Evolutionary conservation across 1,140 invertebrate genomes (phyloP).

Genomic region (Calephelis virginiensis): DNA sequence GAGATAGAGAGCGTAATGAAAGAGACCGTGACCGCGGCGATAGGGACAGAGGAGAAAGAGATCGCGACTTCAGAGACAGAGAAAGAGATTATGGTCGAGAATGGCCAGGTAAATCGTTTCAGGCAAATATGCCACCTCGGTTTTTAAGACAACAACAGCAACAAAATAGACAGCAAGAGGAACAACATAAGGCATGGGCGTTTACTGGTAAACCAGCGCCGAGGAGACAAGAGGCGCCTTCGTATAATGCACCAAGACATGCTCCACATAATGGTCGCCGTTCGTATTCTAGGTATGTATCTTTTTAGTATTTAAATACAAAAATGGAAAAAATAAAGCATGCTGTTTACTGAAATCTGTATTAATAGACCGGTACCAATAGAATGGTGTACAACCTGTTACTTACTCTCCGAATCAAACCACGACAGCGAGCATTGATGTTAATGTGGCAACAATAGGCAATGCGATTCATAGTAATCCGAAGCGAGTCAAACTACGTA

Average conservation of each 20-base stretch:
- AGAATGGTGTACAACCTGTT: too few species aligned
- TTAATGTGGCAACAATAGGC: too few species aligned
- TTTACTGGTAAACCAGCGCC: constrained; percentile 65
- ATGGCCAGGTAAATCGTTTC: constrained; percentile 82
- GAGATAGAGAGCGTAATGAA: constrained; percentile 68
- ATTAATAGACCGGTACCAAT: too few species aligned
- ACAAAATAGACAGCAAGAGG: constrained; percentile 71
- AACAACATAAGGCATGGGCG: constrained; percentile 62
- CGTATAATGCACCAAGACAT: constrained; percentile 62
- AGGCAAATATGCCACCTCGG: constrained; percentile 89
- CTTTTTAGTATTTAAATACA: constrained; percentile 1
- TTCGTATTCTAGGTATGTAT: constrained; percentile 65
- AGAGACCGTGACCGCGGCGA: constrained; percentile 52
- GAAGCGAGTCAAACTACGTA: too few species aligned
- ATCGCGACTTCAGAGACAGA: constrained; percentile 56
- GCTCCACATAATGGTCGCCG: constrained; percentile 60
- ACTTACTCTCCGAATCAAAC: too few species aligned
- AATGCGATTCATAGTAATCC: too few species aligned
- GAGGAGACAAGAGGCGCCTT: constrained; percentile 64
- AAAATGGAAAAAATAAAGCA: too few species aligned
- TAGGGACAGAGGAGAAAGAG: constrained; percentile 52
- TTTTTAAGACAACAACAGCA: constrained; percentile 90
- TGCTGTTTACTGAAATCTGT: too few species aligned
- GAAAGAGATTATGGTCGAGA: constrained; percentile 42
- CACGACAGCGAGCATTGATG: too few species aligned